Evolutionary conservation across 2,888 invertebrate species (phyloP).

Genomic region (Lithophane socia): DNA sequence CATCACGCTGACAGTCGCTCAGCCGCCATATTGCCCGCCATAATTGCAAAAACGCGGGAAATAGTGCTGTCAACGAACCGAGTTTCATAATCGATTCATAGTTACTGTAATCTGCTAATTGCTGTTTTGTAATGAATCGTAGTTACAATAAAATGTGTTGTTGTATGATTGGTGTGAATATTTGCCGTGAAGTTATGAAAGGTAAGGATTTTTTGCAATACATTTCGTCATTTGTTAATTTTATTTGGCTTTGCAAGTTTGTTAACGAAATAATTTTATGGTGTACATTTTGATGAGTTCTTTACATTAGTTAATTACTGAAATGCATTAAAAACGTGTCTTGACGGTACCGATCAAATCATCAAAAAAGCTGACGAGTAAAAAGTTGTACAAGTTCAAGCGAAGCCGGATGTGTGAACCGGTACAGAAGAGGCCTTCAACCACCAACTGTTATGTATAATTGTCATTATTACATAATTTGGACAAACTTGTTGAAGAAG

Average conservation of each 20-base stretch:
- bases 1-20: conserved; percentile 74
- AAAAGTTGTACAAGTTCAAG: conserved; percentile 58
- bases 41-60: conserved; percentile 70
- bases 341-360: conserved; percentile 8
- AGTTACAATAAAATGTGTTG: conserved; percentile 60
- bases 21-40: conserved; percentile 66
- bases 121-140: conserved; percentile 59
- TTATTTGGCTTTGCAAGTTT: conserved; percentile 36
- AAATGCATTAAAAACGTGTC: not conserved
- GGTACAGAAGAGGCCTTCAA: conserved; percentile 63
- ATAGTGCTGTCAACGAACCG: conserved; percentile 64
- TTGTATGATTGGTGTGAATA: conserved; percentile 60
- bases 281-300: conserved; percentile 19
- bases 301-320: not conserved
- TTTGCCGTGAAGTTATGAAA: conserved; percentile 62
- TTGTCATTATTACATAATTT: conserved; percentile 43
- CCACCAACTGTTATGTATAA: conserved; percentile 47
- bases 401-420: conserved; percentile 65
- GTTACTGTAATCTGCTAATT: conserved; percentile 63
- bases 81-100: conserved; percentile 61
- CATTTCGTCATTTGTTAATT: conserved; percentile 51
- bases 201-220: conserved; percentile 57
- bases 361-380: conserved; percentile 31
- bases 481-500: conserved; percentile 18
- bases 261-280: conserved; percentile 33